Evolutionary conservation across 2,113 vertebrate species (phyloP).

Genomic region (Helogale parvula): DNA sequence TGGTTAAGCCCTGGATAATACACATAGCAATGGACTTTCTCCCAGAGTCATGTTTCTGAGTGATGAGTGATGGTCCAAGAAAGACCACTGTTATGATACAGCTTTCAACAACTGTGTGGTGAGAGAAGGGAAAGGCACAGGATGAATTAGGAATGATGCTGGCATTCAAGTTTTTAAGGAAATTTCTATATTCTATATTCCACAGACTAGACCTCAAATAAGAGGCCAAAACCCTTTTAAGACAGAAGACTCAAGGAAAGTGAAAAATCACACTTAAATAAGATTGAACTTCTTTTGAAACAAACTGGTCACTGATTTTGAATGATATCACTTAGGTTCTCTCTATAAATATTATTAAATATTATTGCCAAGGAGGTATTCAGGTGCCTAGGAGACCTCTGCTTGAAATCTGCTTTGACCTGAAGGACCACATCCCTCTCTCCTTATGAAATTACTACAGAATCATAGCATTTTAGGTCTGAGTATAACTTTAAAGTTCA

Average conservation of each 20-base stretch:
- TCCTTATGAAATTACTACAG: not conserved
- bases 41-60: not conserved
- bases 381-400: not conserved
- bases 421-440: not conserved
- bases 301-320: not conserved
- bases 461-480: not conserved
- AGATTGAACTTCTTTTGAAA: not conserved
- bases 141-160: not conserved
- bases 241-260: not conserved
- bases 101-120: not conserved
- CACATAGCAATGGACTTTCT: not conserved
- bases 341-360: not conserved
- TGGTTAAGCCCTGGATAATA: not conserved
- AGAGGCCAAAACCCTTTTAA: not conserved
- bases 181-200: slow-evolving; percentile 25
- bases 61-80: not conserved
- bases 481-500: not conserved
- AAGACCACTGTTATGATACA: not conserved
- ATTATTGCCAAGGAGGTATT: not conserved
- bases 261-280: not conserved
- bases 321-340: not conserved
- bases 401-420: not conserved
- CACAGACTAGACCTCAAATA: not conserved
- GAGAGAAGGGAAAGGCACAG: not conserved
- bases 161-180: not conserved